phyloP scores from a whole-genome alignment of 2,113 vertebrate genomes.

The Callipepla californica region DNA sequence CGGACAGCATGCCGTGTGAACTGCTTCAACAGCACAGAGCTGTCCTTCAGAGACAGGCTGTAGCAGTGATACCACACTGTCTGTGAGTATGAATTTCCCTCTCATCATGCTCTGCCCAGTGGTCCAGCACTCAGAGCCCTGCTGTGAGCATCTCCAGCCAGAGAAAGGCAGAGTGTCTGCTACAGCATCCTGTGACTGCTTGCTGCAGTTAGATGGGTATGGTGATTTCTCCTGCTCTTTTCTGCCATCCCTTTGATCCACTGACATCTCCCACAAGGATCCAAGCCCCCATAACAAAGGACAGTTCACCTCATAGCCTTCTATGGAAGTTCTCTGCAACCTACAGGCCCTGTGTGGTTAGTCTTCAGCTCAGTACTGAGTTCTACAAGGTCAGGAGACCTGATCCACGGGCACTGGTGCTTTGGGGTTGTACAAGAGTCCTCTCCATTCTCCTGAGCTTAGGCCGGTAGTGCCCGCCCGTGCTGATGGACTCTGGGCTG shows the following conservation, averaged over 20 bases:
- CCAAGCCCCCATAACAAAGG: not conserved
- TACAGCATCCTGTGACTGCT: not conserved
- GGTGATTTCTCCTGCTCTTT: not conserved
- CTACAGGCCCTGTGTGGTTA: not conserved
- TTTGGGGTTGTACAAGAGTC: not conserved
- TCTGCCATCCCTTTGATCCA: not conserved
- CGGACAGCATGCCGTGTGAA: not conserved
- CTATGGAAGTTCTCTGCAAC: not conserved
- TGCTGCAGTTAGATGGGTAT: accelerated
- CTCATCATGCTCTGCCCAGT: not conserved
- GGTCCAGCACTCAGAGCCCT: not conserved
- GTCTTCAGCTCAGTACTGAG: not conserved
- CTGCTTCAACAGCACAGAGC: not conserved
- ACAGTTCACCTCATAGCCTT: not conserved
- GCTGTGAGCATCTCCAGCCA: not conserved
- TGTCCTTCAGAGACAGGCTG: not conserved
- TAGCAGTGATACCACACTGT: not conserved
- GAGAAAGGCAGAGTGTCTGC: not conserved
- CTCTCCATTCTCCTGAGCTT: not conserved
- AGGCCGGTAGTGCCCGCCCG: accelerated
- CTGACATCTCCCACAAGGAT: not conserved
- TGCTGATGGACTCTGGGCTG: not conserved
- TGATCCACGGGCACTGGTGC: not conserved
- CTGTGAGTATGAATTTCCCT: not conserved
- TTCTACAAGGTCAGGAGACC: not conserved